A percentile compares a stretch with the other conserved stretches of the same genome.
Evolutionary conservation across 2,113 vertebrate genomes (phyloP).

Genomic region (Cepphus grylle): DNA sequence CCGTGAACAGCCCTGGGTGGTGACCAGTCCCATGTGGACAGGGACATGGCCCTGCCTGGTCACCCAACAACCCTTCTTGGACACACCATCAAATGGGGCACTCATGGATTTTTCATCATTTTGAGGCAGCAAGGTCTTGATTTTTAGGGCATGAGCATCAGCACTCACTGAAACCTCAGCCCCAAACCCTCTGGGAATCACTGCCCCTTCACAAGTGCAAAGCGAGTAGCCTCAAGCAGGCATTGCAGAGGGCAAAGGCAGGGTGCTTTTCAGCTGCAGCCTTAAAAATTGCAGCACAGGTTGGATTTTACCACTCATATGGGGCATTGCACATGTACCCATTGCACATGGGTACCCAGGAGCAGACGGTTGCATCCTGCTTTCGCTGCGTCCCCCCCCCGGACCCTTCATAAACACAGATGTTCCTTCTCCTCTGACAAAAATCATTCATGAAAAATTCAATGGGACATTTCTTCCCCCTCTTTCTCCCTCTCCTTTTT

Average conservation of each 20-base stretch:
- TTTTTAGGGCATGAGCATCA: neutral
- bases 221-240: neutral
- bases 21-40: neutral
- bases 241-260: neutral
- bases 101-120: neutral
- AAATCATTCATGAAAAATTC: slow-evolving; percentile 48
- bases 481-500: slow-evolving; percentile 29
- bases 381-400: fast-evolving
- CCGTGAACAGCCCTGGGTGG: neutral
- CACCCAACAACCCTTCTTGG: neutral
- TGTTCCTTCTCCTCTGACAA: slow-evolving; percentile 42
- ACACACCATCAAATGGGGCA: neutral
- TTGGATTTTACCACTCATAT: neutral
- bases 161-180: neutral
- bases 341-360: neutral
- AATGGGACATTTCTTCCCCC: neutral
- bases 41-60: neutral
- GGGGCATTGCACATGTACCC: neutral
- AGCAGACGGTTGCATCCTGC: neutral
- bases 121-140: neutral
- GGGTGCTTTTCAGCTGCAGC: neutral
- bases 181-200: neutral
- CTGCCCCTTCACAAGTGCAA: neutral
- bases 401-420: slow-evolving; percentile 1
- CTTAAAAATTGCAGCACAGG: neutral